Evolutionary conservation across 2,113 vertebrate genomes (phyloP).

Genomic region (Heteronetta atricapilla): DNA sequence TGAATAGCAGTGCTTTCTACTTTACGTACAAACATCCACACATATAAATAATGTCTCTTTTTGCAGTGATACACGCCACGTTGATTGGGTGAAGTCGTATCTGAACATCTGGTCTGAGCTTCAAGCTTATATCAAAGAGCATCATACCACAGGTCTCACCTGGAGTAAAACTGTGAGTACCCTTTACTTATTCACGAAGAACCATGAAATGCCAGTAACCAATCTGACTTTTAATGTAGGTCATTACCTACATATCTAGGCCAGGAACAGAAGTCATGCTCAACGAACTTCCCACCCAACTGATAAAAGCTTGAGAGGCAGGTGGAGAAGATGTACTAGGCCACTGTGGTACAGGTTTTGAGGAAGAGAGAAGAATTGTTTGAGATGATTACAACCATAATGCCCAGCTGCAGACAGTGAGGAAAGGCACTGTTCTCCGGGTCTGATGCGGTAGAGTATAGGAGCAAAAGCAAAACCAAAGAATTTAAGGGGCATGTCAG

Average conservation of each 20-base stretch:
- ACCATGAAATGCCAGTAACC: neutral
- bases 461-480: neutral
- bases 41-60: neutral
- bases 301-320: neutral
- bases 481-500: neutral
- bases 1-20: neutral
- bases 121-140: constrained; percentile 92
- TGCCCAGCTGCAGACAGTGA: neutral
- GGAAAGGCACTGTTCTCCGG: neutral
- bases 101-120: constrained; percentile 94
- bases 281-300: neutral
- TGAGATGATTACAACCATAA: neutral
- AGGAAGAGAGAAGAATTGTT: neutral
- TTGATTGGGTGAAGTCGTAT: constrained; percentile 96
- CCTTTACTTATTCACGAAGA: neutral
- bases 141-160: constrained; percentile 90
- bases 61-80: constrained; percentile 88
- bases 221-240: neutral
- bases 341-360: neutral
- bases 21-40: neutral
- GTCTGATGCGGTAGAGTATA: neutral
- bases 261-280: neutral
- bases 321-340: neutral
- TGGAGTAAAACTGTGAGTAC: constrained; percentile 93
- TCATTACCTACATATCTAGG: neutral